Percentiles rank a stretch among this genome's conserved stretches.
These are phyloP conservation scores for Pseudochaenichthys georgianus DNA, from an alignment of 2,797 vertebrate species.

Conservation along the genomic window DNA sequence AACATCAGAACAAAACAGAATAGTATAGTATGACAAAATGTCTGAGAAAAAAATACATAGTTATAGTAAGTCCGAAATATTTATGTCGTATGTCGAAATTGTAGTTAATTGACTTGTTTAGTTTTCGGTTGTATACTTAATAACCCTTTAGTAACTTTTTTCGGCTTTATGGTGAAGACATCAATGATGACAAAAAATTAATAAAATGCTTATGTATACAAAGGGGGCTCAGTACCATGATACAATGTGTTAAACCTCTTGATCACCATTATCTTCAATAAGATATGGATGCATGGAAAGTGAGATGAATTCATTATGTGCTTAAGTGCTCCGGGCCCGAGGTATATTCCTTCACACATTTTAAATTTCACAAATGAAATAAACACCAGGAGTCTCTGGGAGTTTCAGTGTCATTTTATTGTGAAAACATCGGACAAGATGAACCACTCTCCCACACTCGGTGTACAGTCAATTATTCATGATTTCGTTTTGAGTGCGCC, in stretches of 20 bases:
- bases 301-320: background rate
- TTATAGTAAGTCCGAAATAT: no score
- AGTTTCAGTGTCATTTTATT: conserved; percentile 73
- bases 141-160: no score
- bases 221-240: no score
- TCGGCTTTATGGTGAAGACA: no score
- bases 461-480: conserved; percentile 56
- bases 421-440: conserved; percentile 72
- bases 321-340: background rate
- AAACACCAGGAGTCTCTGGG: conserved; percentile 3
- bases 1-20: no score
- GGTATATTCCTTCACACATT: background rate
- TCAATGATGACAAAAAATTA: no score
- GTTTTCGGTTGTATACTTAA: no score
- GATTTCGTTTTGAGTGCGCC: conserved; percentile 21
- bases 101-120: no score
- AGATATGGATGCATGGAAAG: background rate
- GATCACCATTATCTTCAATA: background rate
- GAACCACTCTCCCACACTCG: conserved; percentile 46
- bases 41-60: no score
- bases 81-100: no score
- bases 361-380: conserved; percentile 13
- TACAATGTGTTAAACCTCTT: background rate
- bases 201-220: no score
- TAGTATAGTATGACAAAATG: no score